Percentiles rank a stretch among this genome's conserved stretches.
These are phyloP conservation scores for Callipepla californica DNA, from an alignment of 2,113 vertebrate species.

Conservation along the genomic window DNA sequence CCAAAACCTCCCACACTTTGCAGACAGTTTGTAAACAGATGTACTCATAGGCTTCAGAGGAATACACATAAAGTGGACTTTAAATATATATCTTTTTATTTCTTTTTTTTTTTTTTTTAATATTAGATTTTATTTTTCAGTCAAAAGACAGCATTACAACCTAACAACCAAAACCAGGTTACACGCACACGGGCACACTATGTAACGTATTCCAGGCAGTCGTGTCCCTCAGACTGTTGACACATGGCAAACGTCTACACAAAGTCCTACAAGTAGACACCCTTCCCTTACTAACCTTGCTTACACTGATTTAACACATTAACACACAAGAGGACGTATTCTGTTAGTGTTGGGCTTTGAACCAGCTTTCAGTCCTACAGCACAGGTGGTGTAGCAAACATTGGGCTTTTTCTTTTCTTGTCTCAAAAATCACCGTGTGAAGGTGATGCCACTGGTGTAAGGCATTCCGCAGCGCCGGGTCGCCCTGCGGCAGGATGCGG, in stretches of 20 bases:
- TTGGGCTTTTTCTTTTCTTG: background rate
- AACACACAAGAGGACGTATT: constrained; percentile 29
- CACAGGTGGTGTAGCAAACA: background rate
- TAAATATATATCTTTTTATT: constrained; percentile 79
- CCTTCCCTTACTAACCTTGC: constrained; percentile 30
- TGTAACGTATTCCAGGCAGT: constrained; percentile 63
- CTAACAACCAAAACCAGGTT: constrained; percentile 75
- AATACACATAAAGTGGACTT: constrained; percentile 30
- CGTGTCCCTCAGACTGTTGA: constrained; percentile 49
- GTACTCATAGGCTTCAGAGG: background rate
- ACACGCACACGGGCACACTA: constrained; percentile 70
- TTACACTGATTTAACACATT: background rate
- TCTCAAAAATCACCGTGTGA: constrained; percentile 2
- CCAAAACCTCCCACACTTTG: background rate
- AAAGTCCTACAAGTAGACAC: background rate
- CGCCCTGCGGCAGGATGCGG: background rate
- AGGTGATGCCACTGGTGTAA: constrained; percentile 2
- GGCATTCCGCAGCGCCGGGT: constrained; percentile 30
- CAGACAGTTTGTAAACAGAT: background rate
- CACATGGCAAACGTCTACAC: constrained; percentile 44
- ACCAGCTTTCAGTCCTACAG: constrained; percentile 53
- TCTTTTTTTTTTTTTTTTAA: constrained; percentile 71
- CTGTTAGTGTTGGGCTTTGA: background rate
- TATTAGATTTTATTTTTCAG: constrained; percentile 76
- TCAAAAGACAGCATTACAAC: constrained; percentile 76